Evolutionary conservation across 1,140 invertebrate genomes (phyloP).

Genomic region (Tetragonula clypearis): DNA sequence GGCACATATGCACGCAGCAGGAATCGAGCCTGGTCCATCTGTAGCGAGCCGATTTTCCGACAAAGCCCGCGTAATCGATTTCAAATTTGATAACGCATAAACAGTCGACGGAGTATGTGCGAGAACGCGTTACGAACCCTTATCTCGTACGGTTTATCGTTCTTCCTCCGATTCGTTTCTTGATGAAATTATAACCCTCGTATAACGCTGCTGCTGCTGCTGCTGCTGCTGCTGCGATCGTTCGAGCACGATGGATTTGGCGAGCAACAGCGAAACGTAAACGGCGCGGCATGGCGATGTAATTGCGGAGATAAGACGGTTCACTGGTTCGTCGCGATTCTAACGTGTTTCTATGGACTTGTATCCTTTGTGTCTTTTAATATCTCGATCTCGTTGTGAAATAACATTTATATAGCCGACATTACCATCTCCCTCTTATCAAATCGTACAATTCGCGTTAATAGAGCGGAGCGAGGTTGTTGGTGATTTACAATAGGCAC

Average conservation of each 20-base stretch:
- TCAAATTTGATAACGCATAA: conserved; percentile 77
- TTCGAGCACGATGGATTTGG: background rate
- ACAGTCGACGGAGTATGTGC: background rate
- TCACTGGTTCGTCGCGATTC: background rate
- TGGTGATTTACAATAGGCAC: too few species aligned
- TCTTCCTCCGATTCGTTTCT: conserved; percentile 22
- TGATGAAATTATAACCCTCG: conserved; percentile 17
- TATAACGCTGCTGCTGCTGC: background rate
- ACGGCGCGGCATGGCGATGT: background rate
- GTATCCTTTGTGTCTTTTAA: background rate
- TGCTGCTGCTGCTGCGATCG: background rate
- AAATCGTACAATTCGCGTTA: too few species aligned
- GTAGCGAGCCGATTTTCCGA: conserved; percentile 78
- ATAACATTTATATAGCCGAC: too few species aligned
- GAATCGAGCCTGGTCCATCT: conserved; percentile 76
- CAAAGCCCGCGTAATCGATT: conserved; percentile 79
- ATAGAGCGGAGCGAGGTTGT: too few species aligned
- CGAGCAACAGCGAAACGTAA: background rate
- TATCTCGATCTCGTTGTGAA: too few species aligned
- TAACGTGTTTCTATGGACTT: background rate
- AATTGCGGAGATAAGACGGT: background rate
- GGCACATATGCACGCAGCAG: conserved; percentile 81
- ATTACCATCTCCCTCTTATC: too few species aligned
- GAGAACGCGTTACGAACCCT: background rate
- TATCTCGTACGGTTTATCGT: conserved; percentile 25